Conservation (phyloP, 2,888 invertebrate species). For the Epiperipatus broadwayi region DNA sequence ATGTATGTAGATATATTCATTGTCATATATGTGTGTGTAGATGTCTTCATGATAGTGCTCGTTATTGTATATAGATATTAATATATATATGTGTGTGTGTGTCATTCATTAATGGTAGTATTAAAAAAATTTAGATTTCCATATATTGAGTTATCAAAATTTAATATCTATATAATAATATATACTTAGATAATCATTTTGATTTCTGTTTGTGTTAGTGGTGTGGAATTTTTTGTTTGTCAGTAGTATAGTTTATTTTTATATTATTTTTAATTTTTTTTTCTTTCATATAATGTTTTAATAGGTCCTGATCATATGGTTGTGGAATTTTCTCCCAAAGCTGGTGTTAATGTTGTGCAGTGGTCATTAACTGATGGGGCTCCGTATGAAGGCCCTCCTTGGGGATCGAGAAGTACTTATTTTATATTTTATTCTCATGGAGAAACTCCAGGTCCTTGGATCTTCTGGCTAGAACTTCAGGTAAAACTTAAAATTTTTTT, state of each 20-base stretch:
- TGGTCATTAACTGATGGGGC: constrained; percentile 40
- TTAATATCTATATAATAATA: no score
- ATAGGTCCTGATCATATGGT: constrained; percentile 47
- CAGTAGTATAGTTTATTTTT: no score
- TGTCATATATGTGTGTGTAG: no score
- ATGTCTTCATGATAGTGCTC: no score
- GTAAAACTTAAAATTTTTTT: constrained; percentile 32
- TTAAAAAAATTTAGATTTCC: no score
- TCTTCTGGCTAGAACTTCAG: constrained; percentile 40
- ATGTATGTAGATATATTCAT: no score
- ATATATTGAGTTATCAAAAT: no score
- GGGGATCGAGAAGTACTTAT: constrained; percentile 41
- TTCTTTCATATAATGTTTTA: constrained; percentile 1
- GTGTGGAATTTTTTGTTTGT: no score
- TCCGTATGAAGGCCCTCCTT: constrained; percentile 35
- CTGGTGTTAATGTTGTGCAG: constrained; percentile 34
- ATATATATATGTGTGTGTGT: no score
- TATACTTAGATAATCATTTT: no score
- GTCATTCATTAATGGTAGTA: no score
- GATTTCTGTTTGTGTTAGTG: background rate
- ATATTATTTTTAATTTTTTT: background rate
- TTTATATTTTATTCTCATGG: constrained; percentile 48
- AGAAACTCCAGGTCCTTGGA: constrained; percentile 36
- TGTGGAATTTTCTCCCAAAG: constrained; percentile 41
- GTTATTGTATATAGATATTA: no score